phyloP scores from a whole-genome alignment of 2,888 invertebrate genomes.

The Meiosimyza decipiens region DNA sequence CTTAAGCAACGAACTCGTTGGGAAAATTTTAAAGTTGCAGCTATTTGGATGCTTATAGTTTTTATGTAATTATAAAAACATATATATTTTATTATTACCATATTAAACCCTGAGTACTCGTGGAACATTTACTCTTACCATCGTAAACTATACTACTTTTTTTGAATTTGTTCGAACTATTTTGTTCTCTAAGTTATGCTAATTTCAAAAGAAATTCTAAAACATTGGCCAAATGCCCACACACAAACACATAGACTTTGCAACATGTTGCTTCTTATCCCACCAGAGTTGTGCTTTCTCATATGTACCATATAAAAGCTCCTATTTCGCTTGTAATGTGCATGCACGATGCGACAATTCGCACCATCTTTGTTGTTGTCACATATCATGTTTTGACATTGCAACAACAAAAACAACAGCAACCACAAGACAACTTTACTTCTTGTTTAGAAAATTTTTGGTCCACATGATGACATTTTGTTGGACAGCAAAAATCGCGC shows the following conservation, averaged over 20 bases:
- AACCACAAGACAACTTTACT: not conserved
- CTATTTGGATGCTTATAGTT: too few relatives aligned
- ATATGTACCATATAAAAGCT: not conserved
- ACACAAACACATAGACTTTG: not conserved
- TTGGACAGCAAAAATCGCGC: slow-evolving; percentile 30
- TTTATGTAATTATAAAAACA: too few relatives aligned
- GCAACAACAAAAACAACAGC: not conserved
- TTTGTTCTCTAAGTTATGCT: too few relatives aligned
- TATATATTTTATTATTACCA: too few relatives aligned
- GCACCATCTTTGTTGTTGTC: slow-evolving; percentile 14
- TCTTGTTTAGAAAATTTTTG: not conserved
- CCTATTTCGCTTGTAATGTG: not conserved
- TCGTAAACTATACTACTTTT: too few relatives aligned
- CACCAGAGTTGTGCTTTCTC: slow-evolving; percentile 4
- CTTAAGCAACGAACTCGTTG: not conserved
- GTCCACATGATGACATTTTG: slow-evolving; percentile 28
- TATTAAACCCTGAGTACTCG: too few relatives aligned
- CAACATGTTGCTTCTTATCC: slow-evolving; percentile 6
- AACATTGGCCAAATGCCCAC: too few relatives aligned
- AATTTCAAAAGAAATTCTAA: too few relatives aligned
- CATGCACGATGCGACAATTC: not conserved
- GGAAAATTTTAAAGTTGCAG: not conserved
- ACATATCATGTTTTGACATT: slow-evolving; percentile 34
- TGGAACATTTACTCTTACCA: too few relatives aligned
- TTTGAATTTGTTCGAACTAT: too few relatives aligned